Percentiles rank a stretch among this genome's conserved stretches.
phyloP scores from a whole-genome alignment of 2,113 vertebrate genomes.

The human region DNA sequence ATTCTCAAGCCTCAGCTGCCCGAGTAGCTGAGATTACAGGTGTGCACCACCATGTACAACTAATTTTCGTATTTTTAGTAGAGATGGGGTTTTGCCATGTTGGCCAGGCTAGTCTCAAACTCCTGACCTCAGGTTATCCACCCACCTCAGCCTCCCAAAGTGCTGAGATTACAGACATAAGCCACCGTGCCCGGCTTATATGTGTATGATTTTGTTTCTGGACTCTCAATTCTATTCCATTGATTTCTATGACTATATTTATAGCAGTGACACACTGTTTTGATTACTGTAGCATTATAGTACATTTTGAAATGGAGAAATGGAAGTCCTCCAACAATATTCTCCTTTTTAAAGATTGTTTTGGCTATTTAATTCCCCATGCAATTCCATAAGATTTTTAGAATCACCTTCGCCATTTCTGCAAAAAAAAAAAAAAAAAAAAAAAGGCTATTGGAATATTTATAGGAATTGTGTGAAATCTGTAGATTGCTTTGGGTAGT shows the following conservation, averaged over 20 bases:
- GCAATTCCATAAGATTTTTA: neutral
- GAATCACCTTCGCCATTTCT: neutral
- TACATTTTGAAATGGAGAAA: neutral
- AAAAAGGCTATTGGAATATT: neutral
- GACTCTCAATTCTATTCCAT: neutral
- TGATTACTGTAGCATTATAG: neutral
- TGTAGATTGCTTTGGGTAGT: neutral
- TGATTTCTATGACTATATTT: neutral
- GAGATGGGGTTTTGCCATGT: too few species aligned
- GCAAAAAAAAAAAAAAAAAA: neutral
- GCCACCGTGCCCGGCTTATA: accelerated
- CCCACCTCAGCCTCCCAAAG: too few species aligned
- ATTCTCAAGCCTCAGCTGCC: too few species aligned
- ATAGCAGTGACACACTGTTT: neutral
- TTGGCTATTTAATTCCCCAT: neutral
- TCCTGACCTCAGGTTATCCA: too few species aligned
- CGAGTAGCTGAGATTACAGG: too few species aligned
- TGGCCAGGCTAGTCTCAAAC: too few species aligned
- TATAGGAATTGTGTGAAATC: neutral
- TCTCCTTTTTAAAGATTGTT: neutral
- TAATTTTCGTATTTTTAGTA: too few species aligned
- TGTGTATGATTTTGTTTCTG: neutral
- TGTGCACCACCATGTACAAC: too few species aligned
- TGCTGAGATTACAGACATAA: too few species aligned
- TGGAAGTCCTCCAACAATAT: too few species aligned